phyloP scores from a whole-genome alignment of 1,140 invertebrate genomes.

The Drosophila neocordata region DNA sequence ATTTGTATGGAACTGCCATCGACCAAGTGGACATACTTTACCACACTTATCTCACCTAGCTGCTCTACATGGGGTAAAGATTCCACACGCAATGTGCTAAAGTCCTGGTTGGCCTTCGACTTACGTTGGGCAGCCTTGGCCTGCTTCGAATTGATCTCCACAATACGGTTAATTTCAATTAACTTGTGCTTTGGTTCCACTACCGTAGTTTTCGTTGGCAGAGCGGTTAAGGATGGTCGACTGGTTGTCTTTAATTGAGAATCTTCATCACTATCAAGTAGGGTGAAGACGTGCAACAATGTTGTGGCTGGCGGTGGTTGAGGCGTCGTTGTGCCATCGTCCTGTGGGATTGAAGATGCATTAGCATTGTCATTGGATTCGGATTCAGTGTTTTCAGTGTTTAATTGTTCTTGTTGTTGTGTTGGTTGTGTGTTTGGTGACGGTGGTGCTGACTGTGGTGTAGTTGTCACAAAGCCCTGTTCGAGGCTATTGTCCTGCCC shows the following conservation, averaged over 20 bases:
- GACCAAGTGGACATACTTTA: slow-evolving; percentile 86
- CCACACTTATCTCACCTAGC: slow-evolving; percentile 87
- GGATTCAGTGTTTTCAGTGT: slow-evolving; percentile 20
- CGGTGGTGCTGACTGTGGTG: slow-evolving; percentile 56
- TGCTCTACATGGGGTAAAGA: slow-evolving; percentile 85
- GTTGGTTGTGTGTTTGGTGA: slow-evolving; percentile 43
- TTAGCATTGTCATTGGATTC: slow-evolving; percentile 72
- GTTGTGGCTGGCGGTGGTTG: slow-evolving; percentile 83
- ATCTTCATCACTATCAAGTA: slow-evolving; percentile 70
- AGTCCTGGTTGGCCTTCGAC: slow-evolving; percentile 84
- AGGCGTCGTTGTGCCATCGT: slow-evolving; percentile 41
- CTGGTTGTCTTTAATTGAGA: slow-evolving; percentile 16
- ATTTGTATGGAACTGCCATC: slow-evolving; percentile 76
- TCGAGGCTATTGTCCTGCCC: slow-evolving; percentile 15
- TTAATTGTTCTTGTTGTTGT: slow-evolving; percentile 30
- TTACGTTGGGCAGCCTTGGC: slow-evolving; percentile 84
- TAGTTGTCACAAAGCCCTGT: slow-evolving; percentile 68
- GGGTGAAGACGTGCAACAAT: slow-evolving; percentile 84
- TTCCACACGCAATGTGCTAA: slow-evolving; percentile 83
- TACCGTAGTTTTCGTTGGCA: slow-evolving; percentile 20
- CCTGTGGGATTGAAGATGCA: slow-evolving; percentile 75
- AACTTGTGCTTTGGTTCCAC: slow-evolving; percentile 84
- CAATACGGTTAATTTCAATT: slow-evolving; percentile 87
- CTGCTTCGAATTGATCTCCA: slow-evolving; percentile 86
- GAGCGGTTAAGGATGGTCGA: slow-evolving; percentile 7